Conservation (phyloP, 2,888 invertebrate species). For the Mythimna loreyi region DNA sequence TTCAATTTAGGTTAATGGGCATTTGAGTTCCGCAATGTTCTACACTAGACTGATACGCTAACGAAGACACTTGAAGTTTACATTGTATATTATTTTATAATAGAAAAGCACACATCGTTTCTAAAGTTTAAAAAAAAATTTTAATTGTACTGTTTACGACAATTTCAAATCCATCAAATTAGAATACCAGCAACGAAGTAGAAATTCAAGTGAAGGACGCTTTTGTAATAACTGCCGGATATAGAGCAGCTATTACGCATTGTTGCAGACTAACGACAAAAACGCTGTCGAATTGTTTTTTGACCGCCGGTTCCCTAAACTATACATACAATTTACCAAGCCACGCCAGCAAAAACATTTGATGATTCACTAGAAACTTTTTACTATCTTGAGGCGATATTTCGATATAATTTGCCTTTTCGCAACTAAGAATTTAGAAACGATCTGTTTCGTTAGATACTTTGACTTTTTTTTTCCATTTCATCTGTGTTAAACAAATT, state of each 20-base stretch:
- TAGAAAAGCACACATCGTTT: slow-evolving; percentile 11
- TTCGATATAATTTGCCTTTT: slow-evolving; percentile 11
- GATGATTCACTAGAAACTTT: slow-evolving; percentile 38
- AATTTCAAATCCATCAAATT: slow-evolving; percentile 43
- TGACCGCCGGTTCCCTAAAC: slow-evolving; percentile 21
- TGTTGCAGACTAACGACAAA: slow-evolving; percentile 52
- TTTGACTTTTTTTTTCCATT: slow-evolving; percentile 1
- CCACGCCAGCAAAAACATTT: slow-evolving; percentile 18
- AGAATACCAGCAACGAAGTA: slow-evolving; percentile 50
- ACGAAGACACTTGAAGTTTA: slow-evolving; percentile 39
- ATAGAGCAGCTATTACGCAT: slow-evolving; percentile 60
- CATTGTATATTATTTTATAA: slow-evolving; percentile 34
- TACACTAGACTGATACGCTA: slow-evolving; percentile 50
- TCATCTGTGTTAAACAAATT: background rate
- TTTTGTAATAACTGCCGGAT: slow-evolving; percentile 68
- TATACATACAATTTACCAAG: slow-evolving; percentile 33
- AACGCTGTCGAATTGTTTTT: slow-evolving; percentile 40
- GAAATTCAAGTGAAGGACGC: slow-evolving; percentile 67
- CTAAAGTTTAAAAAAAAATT: too few relatives aligned
- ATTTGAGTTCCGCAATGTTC: slow-evolving; percentile 73
- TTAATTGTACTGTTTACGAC: slow-evolving; percentile 40
- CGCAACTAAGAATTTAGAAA: background rate
- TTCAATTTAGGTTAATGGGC: slow-evolving; percentile 83
- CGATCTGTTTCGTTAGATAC: background rate
- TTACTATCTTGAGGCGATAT: slow-evolving; percentile 15